phyloP scores from a whole-genome alignment of 2,797 vertebrate species.

The Percopsis omiscomaycus region DNA sequence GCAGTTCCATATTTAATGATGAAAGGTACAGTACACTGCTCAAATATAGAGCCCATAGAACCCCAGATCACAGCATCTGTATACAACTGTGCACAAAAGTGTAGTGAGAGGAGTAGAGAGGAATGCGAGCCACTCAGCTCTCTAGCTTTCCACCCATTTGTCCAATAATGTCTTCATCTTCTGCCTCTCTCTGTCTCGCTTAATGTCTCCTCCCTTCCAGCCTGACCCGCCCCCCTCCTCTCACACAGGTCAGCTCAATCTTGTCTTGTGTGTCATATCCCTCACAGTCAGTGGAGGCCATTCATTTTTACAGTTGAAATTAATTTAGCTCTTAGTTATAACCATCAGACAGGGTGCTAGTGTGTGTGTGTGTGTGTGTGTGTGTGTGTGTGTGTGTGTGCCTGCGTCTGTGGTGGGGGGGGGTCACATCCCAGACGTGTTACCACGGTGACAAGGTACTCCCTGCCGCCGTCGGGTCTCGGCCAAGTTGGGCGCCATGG shows the following conservation, averaged over 20 bases:
- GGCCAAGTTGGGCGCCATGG: conserved; percentile 81
- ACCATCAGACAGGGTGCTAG: conserved; percentile 31
- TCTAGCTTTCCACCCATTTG: conserved; percentile 19
- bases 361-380: conserved; percentile 45
- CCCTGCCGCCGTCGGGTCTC: conserved; percentile 87
- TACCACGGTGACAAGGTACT: conserved; percentile 88
- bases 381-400: conserved; percentile 3
- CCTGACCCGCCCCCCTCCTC: too few species aligned
- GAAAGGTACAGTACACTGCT: too few species aligned
- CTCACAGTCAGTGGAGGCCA: background rate
- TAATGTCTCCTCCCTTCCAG: background rate
- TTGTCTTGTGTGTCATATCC: background rate
- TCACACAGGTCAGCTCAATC: too few species aligned
- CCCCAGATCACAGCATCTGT: too few species aligned
- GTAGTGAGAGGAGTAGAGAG: too few species aligned
- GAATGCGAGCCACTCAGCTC: background rate
- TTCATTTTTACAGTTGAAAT: conserved; percentile 36
- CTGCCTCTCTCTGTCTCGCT: conserved; percentile 4
- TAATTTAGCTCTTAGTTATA: conserved; percentile 7
- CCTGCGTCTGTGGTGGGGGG: conserved; percentile 42
- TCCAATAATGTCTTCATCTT: conserved; percentile 82
- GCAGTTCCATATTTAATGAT: too few species aligned
- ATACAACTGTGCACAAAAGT: too few species aligned
- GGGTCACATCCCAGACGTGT: conserved; percentile 88
- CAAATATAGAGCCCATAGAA: too few species aligned